Percentiles rank a stretch among this genome's conserved stretches.
Conservation (phyloP, 2,888 invertebrate genomes). For the Autographa pulchrina region DNA sequence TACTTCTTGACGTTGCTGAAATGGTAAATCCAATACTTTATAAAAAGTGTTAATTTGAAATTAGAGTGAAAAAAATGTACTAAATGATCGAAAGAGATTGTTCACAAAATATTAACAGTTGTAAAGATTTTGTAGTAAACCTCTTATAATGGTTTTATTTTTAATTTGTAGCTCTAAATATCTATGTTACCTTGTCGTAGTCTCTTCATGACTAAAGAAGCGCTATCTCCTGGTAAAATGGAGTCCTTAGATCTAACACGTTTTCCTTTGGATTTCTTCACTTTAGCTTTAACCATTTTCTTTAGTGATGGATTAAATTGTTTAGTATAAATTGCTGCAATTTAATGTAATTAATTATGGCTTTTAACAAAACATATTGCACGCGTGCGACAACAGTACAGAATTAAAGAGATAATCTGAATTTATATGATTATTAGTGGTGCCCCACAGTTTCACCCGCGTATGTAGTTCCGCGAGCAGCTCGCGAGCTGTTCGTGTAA, state of each 20-base stretch:
- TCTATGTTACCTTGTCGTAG: neutral
- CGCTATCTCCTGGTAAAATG: neutral
- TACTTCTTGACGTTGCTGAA: neutral
- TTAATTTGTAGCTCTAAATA: neutral
- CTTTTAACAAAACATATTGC: too few relatives aligned
- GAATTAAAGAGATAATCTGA: too few relatives aligned
- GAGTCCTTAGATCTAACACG: neutral
- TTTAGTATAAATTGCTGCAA: neutral
- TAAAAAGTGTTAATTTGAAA: neutral
- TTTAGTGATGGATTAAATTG: slow-evolving; percentile 8
- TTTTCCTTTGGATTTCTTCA: neutral
- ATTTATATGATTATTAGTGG: too few relatives aligned
- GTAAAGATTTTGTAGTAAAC: too few relatives aligned
- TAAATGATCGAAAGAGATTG: too few relatives aligned
- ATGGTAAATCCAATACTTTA: neutral
- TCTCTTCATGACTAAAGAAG: neutral
- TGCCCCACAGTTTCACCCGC: too few relatives aligned
- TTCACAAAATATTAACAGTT: too few relatives aligned
- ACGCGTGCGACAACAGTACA: too few relatives aligned
- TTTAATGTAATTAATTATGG: too few relatives aligned
- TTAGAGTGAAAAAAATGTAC: too few relatives aligned
- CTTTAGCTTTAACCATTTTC: slow-evolving; percentile 11
- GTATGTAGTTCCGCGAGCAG: too few relatives aligned
- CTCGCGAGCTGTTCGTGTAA: too few relatives aligned
- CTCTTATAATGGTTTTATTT: neutral